Base-by-base conservation (phyloP, 2,888 invertebrate genomes). In the Notodonta dromedarius region DNA sequence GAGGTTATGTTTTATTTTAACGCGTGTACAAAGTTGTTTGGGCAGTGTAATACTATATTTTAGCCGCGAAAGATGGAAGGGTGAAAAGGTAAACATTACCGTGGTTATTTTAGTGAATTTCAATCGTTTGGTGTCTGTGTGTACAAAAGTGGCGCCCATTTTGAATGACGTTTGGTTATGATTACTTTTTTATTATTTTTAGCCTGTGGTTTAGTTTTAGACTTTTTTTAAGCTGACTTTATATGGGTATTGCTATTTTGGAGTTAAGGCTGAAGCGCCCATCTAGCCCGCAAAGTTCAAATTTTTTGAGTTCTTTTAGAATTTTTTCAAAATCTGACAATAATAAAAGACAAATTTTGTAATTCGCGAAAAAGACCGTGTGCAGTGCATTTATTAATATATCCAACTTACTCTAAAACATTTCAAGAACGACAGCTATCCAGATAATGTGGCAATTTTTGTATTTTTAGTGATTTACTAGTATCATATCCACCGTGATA, bases 51-150 rank as follows among this genome's bases (percentile, higher is more conserved):
- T 90, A 88, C 90, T 92, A 93, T 93, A 93, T 93, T 92, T 91
- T 88, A 86, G 89, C 88, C 84, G 86, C 84, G 86, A 84, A 85
- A 84, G 86, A 91, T 91, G 85, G 90, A 92, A 91, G 92, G 92
- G 92, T 93, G 91, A 90, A 92, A 91, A 89, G 86, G 87, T 93
- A 93, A 93, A 93, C 92, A 93, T 77, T 77, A 76, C 39, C 80
- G 77, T 79, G 82, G 91, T 89, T 92, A 92, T 92, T 92, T 92
- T 89, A 89, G 92, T 90, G 87, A 90, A 91, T 90, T 88, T 75
- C 88, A 85, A 50, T 39, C 88, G 87, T 90, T 89, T 89, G 86
- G 88, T 82, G 85, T 83, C 84, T 83, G 75, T 79, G 77, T 87
- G 87, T 88, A 89, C 65, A 88, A 90, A 88, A 91, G 90, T 89